Evolutionary conservation across 2,113 vertebrate species (phyloP).

Genomic region (Anseranas semipalmata): DNA sequence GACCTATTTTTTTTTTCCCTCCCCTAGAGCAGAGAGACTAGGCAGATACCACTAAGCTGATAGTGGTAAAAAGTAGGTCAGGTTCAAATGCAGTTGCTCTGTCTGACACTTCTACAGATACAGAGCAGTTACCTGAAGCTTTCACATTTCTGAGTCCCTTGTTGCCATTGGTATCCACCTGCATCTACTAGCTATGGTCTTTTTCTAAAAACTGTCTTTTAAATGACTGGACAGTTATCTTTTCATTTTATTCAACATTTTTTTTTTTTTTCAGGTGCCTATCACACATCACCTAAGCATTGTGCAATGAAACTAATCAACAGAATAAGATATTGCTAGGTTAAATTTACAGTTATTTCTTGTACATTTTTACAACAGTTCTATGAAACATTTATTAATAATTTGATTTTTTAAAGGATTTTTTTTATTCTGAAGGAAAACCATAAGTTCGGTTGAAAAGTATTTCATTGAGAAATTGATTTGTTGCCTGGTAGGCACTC

Average conservation of each 20-base stretch:
- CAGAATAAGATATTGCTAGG: not conserved
- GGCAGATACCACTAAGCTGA: not conserved
- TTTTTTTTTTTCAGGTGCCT: fast-evolving
- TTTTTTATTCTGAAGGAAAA: not conserved
- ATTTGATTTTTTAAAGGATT: not conserved
- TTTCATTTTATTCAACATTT: not conserved
- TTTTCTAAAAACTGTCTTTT: not conserved
- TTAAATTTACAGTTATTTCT: not conserved
- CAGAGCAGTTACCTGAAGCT: not conserved
- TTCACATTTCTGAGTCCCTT: not conserved
- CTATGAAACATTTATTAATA: not conserved
- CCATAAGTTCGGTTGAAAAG: not conserved
- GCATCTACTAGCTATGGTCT: not conserved
- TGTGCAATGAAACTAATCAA: not conserved
- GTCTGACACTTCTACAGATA: not conserved
- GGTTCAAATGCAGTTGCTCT: slow-evolving; percentile 14
- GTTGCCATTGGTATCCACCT: not conserved
- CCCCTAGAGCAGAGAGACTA: not conserved
- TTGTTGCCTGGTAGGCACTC: not conserved
- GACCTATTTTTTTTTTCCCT: not conserved
- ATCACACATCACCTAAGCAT: not conserved
- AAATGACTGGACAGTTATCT: not conserved
- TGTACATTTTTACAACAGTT: not conserved
- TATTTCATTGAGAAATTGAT: not conserved
- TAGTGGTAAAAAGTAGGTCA: slow-evolving; percentile 37